These are phyloP conservation scores for Microplitis demolitor DNA, from an alignment of 1,140 invertebrate genomes.

Conservation along the genomic window DNA sequence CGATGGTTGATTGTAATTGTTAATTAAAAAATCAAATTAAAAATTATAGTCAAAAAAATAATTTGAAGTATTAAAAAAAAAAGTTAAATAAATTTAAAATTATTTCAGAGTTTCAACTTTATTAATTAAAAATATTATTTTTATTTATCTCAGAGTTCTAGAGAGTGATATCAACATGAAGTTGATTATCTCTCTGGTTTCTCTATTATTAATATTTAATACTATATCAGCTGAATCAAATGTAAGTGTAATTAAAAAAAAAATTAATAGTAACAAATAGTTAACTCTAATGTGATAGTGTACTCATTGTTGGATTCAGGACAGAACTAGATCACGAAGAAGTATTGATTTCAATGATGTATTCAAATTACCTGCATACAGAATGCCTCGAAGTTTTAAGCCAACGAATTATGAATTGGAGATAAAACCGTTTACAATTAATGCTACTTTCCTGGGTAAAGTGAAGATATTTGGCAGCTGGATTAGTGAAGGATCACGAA, in stretches of 20 bases:
- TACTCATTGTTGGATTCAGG: conserved; percentile 13
- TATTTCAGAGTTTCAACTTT: no score
- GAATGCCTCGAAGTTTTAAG: conserved; percentile 62
- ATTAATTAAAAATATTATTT: no score
- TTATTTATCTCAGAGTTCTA: no score
- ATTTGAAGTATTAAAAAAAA: no score
- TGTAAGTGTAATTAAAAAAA: neutral
- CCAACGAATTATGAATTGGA: conserved; percentile 68
- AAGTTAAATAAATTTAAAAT: no score
- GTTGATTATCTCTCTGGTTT: conserved; percentile 20
- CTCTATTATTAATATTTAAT: neutral
- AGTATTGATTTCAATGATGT: conserved; percentile 49
- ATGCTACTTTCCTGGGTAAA: conserved; percentile 65
- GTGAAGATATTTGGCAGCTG: conserved; percentile 69
- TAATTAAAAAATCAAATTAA: no score
- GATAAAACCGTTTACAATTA: conserved; percentile 65
- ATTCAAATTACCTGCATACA: conserved; percentile 27
- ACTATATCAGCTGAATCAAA: neutral
- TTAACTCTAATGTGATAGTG: neutral
- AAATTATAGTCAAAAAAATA: no score
- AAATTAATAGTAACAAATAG: neutral
- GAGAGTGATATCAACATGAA: conserved; percentile 18
- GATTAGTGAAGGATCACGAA: conserved; percentile 62
- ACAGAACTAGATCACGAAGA: conserved; percentile 29
- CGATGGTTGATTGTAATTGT: no score